These are phyloP conservation scores for Sander lucioperca DNA, from an alignment of 2,113 vertebrate species.

Conservation along the genomic window DNA sequence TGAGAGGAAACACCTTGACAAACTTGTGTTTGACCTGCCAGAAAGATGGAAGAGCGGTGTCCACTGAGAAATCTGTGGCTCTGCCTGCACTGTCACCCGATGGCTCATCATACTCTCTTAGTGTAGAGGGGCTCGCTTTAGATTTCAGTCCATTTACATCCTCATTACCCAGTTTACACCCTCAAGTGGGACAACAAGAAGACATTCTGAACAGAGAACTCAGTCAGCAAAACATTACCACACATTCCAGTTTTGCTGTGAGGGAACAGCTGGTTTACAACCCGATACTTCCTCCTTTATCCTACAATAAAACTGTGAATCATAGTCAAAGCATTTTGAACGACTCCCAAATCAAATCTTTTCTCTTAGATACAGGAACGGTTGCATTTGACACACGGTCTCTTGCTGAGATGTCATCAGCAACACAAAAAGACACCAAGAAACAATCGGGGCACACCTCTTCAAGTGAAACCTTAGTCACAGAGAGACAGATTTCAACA, in stretches of 20 bases:
- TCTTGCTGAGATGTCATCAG: conserved; percentile 31
- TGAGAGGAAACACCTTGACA: conserved; percentile 40
- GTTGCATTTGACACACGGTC: neutral
- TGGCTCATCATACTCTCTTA: conserved; percentile 7
- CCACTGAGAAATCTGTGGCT: conserved; percentile 49
- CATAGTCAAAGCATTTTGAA: conserved; percentile 20
- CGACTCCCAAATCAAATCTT: conserved; percentile 23
- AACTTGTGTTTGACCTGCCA: conserved; percentile 64
- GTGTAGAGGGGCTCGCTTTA: conserved; percentile 2
- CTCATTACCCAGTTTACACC: conserved; percentile 34
- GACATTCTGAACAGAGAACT: conserved; percentile 25
- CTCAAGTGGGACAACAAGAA: conserved; percentile 15
- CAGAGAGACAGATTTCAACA: conserved; percentile 12
- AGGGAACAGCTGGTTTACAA: conserved; percentile 18
- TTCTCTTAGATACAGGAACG: conserved; percentile 16
- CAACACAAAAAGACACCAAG: conserved; percentile 12
- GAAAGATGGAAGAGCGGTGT: conserved; percentile 44
- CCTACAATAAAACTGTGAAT: conserved; percentile 18
- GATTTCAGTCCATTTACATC: conserved; percentile 35
- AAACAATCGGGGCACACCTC: conserved; percentile 10
- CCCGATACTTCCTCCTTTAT: conserved; percentile 1
- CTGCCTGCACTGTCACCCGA: conserved; percentile 30
- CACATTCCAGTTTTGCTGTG: neutral
- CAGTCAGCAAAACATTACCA: conserved; percentile 4
- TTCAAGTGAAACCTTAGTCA: conserved; percentile 12